Conservation (phyloP, 92 coral and sea anemone genomes). For the Epizoanthus rinbou region DNA sequence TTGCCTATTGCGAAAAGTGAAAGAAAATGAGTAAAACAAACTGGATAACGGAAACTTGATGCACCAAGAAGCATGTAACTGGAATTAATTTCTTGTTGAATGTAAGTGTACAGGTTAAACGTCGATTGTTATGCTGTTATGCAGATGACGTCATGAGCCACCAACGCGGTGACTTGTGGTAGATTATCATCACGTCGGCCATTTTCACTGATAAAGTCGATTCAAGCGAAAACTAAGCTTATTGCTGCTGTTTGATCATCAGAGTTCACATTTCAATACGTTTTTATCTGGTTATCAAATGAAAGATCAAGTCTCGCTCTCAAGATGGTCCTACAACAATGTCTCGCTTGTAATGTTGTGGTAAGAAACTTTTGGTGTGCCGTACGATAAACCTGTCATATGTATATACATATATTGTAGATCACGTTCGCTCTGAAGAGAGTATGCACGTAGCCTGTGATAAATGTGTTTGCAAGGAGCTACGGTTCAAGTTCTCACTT, state of each 20-base stretch:
- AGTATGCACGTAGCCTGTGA: no score
- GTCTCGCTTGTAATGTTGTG: conserved; percentile 3
- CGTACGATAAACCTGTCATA: not conserved
- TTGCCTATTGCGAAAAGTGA: no score
- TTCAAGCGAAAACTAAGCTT: no score
- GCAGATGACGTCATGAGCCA: conserved; percentile 13
- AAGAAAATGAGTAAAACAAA: no score
- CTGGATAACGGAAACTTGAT: no score
- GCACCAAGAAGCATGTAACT: no score
- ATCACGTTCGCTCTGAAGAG: not conserved
- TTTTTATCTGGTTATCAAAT: not conserved
- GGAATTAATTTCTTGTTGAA: not conserved
- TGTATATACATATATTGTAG: not conserved
- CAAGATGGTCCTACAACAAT: conserved; percentile 8
- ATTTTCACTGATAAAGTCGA: not conserved
- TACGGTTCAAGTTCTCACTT: no score
- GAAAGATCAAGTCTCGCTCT: not conserved
- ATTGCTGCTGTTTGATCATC: not conserved
- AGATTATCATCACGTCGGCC: not conserved
- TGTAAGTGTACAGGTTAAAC: not conserved
- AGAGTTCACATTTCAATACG: not conserved
- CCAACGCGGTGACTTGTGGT: conserved; percentile 21
- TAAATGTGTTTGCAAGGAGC: no score
- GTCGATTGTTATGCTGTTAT: not conserved
- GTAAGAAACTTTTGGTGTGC: not conserved